phyloP scores from a whole-genome alignment of 2,888 invertebrate genomes.

The Mellilla xanthometata region DNA sequence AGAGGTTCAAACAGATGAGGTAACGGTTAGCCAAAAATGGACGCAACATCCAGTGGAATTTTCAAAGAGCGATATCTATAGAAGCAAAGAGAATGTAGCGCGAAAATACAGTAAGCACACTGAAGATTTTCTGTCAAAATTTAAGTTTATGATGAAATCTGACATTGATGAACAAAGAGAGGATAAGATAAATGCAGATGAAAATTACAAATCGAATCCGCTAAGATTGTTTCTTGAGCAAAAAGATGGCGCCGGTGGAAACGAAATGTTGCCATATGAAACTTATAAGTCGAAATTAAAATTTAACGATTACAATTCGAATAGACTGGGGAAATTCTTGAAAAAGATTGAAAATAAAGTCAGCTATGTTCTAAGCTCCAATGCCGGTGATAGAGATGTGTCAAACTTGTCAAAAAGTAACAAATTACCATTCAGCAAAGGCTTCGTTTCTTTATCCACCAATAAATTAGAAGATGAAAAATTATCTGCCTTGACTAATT shows the following conservation, averaged over 20 bases:
- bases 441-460: constrained; percentile 48
- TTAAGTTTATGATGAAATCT: constrained; percentile 47
- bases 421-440: constrained; percentile 63
- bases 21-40: constrained; percentile 59
- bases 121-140: constrained; percentile 55
- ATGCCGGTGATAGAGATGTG: constrained; percentile 45
- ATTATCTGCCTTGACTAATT: constrained; percentile 42
- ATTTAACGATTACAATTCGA: constrained; percentile 46
- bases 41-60: constrained; percentile 70
- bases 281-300: constrained; percentile 58
- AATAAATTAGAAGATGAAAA: constrained; percentile 42
- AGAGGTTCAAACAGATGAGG: constrained; percentile 68
- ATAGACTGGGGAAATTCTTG: constrained; percentile 57
- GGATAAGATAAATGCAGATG: constrained; percentile 37
- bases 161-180: constrained; percentile 28
- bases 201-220: constrained; percentile 55
- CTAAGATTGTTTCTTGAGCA: constrained; percentile 69
- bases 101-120: constrained; percentile 40
- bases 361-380: constrained; percentile 52
- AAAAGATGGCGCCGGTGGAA: constrained; percentile 63
- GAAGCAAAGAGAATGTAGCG: constrained; percentile 29
- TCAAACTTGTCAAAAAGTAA: constrained; percentile 46
- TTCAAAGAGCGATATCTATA: constrained; percentile 53
- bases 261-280: constrained; percentile 58
- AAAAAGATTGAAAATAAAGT: constrained; percentile 59